A percentile compares a stretch with the other conserved stretches of the same genome.
Conservation (phyloP, 2,797 vertebrate species). For the Toxotes lorentzi region DNA sequence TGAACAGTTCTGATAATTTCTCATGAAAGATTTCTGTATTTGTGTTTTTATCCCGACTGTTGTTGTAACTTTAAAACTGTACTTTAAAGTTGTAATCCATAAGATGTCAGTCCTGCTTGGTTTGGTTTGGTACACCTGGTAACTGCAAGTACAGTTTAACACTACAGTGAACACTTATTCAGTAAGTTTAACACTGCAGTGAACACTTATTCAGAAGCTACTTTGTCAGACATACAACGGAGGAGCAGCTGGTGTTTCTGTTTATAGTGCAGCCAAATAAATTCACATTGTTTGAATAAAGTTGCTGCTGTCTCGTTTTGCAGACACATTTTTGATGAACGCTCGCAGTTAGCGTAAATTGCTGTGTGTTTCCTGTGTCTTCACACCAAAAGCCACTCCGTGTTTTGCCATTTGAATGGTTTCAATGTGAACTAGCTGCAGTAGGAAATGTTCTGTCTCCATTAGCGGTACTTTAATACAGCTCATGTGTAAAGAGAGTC, state of each 20-base stretch:
- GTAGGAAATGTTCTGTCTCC: neutral
- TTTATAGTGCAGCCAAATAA: neutral
- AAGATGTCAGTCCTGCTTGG: neutral
- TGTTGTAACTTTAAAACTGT: too few relatives aligned
- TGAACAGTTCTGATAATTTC: neutral
- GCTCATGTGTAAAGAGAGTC: too few relatives aligned
- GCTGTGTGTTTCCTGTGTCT: too few relatives aligned
- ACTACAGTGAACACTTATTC: neutral
- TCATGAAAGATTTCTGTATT: neutral
- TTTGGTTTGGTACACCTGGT: neutral
- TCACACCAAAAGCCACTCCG: neutral
- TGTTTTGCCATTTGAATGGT: neutral
- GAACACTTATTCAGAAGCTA: too few relatives aligned
- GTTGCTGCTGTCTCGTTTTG: neutral
- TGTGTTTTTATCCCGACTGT: neutral
- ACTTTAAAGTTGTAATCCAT: neutral
- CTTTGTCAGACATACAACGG: neutral
- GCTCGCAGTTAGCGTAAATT: too few relatives aligned
- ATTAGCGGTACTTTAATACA: neutral
- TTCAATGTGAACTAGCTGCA: neutral
- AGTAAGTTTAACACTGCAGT: too few relatives aligned
- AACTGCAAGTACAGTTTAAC: neutral
- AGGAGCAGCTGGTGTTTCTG: too few relatives aligned
- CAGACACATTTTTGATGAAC: neutral
- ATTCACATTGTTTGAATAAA: neutral